phyloP scores from a whole-genome alignment of 2,113 vertebrate genomes.

The Pantherophis guttatus region DNA sequence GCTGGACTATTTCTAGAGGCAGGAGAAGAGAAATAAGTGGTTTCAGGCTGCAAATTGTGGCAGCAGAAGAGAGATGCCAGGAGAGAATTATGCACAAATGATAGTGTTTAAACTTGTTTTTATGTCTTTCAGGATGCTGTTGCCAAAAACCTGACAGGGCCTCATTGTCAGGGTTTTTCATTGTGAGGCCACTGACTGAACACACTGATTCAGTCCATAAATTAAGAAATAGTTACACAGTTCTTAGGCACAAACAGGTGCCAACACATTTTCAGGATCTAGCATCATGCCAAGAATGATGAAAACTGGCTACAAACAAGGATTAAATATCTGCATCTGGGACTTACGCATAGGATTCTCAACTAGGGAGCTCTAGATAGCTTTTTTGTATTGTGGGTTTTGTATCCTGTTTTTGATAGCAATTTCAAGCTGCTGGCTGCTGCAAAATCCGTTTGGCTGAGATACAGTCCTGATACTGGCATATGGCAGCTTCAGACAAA shows the following conservation, averaged over 20 bases:
- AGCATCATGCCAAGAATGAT: background rate
- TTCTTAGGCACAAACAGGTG: slow-evolving; percentile 23
- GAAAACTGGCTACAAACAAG: background rate
- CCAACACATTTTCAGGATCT: background rate
- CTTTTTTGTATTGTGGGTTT: background rate
- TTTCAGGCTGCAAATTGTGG: slow-evolving; percentile 69
- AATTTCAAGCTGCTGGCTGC: background rate
- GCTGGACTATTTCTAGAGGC: slow-evolving; percentile 64
- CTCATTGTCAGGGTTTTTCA: slow-evolving; percentile 62
- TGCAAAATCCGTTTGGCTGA: background rate
- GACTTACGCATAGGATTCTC: background rate
- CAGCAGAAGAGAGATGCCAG: slow-evolving; percentile 67
- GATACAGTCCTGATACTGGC: background rate
- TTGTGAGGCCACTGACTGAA: slow-evolving; percentile 54
- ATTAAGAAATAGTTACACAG: slow-evolving; percentile 63
- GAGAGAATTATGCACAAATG: slow-evolving; percentile 73
- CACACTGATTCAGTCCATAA: slow-evolving; percentile 56
- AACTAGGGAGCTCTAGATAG: background rate
- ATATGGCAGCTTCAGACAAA: background rate
- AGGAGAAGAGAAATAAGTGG: slow-evolving; percentile 71
- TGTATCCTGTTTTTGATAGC: background rate
- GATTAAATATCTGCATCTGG: background rate
- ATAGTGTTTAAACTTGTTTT: slow-evolving; percentile 76
- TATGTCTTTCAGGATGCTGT: slow-evolving; percentile 66
- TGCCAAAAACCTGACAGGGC: slow-evolving; percentile 73